A percentile compares a stretch with the other conserved stretches of the same genome.
Evolutionary conservation across 2,797 vertebrate species (phyloP).

Genomic region (Onychomys arenicola): DNA sequence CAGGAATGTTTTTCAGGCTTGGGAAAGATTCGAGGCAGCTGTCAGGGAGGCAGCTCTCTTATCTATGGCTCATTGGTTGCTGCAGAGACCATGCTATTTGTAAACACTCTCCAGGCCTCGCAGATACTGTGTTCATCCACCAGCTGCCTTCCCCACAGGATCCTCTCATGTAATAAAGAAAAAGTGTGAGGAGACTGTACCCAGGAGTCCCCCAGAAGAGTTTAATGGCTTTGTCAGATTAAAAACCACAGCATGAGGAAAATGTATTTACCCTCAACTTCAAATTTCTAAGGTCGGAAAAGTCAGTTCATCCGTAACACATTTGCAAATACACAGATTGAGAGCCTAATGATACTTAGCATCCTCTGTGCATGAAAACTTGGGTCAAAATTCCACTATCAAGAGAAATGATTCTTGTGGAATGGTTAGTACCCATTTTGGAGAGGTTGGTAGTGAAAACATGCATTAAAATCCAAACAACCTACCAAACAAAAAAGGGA

Average conservation of each 20-base stretch:
- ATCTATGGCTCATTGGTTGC: constrained; percentile 27
- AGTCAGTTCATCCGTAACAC: background rate
- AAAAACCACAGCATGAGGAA: constrained; percentile 62
- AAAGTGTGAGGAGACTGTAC: constrained; percentile 33
- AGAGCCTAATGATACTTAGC: background rate
- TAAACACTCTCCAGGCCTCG: constrained; percentile 57
- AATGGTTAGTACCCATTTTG: background rate
- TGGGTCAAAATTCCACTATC: background rate
- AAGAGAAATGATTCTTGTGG: background rate
- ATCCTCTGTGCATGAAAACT: background rate
- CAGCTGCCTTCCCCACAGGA: constrained; percentile 37
- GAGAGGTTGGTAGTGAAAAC: background rate
- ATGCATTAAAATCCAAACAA: background rate
- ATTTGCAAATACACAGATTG: background rate
- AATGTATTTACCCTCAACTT: background rate
- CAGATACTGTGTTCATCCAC: background rate
- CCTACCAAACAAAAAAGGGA: background rate
- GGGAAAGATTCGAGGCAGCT: background rate
- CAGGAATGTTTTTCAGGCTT: background rate
- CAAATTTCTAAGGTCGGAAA: background rate
- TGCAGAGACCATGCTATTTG: constrained; percentile 52
- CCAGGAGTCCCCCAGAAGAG: background rate
- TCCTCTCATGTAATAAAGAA: constrained; percentile 47
- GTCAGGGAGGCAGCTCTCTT: background rate
- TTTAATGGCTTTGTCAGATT: constrained; percentile 42